Base-by-base conservation (phyloP, 2,888 invertebrate genomes). In the Poecilus cupreus region DNA sequence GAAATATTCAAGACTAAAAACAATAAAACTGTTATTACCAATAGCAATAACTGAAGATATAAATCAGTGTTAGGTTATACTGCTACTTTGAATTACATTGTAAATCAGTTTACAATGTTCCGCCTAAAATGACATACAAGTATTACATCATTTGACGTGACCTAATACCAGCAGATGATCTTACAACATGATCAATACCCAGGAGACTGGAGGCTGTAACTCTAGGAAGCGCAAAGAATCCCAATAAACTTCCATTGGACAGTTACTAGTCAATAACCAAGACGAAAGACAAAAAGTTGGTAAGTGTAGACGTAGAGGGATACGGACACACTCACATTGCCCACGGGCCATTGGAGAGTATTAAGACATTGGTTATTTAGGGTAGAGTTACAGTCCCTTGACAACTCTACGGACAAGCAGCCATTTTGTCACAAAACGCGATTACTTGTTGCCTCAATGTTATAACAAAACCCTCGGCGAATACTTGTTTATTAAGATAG, bases 341-440 rank as follows among this genome's bases (percentile, higher is more conserved):
- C 24, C 13, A 24, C 1, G 60, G 60, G 24, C 43, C 11, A n/a
- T 43, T 11, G 43, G 24, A 6, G 60, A 68, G 64, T 68, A 68
- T 32, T 68, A 37, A 68, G 22, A 68, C 64, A 32, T 68, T 37
- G 39, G 64, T 68, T 68, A 68, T 68, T 68, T 68, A 68, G 64
- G 37, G 64, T 32, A 0, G 32, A 32, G 8, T n/a, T n/a, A n/a
- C n/a, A n/a, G n/a, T n/a, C n/a, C n/a, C n/a, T n/a, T n/a, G n/a
- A n/a, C n/a, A n/a, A n/a, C n/a, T n/a, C n/a, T n/a, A n/a, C n/a
- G n/a, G n/a, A n/a, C n/a, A n/a, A n/a, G n/a, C n/a, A n/a, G n/a
- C n/a, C n/a, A n/a, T n/a, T n/a, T n/a, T n/a, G n/a, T n/a, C n/a
- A n/a, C n/a, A n/a, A n/a, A n/a, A n/a, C n/a, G n/a, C n/a, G n/a